Evolutionary conservation across 2,797 vertebrate genomes (phyloP).

Genomic region (Chaetodon trifasciatus): DNA sequence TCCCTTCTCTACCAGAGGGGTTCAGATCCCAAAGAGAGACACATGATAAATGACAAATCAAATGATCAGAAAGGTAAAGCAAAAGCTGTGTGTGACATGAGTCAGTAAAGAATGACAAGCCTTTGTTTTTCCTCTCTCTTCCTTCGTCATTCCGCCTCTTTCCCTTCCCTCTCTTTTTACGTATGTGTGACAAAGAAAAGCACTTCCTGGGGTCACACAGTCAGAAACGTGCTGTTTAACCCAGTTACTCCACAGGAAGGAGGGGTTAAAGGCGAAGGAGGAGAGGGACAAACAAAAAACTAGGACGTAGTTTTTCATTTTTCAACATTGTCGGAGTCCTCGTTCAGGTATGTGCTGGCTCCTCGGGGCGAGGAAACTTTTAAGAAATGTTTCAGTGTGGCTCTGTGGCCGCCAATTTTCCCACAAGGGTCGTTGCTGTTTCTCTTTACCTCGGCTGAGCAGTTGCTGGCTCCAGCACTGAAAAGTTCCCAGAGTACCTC

Average conservation of each 20-base stretch:
- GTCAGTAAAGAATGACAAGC: slow-evolving; percentile 5
- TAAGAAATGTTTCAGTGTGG: slow-evolving; percentile 22
- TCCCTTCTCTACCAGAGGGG: not conserved
- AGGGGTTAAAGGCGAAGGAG: slow-evolving; percentile 7
- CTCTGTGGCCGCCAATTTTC: slow-evolving; percentile 18
- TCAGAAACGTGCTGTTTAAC: slow-evolving; percentile 57
- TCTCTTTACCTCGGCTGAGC: slow-evolving; percentile 45
- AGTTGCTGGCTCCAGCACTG: slow-evolving; percentile 18
- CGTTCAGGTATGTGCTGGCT: slow-evolving; percentile 13
- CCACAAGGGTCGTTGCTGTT: slow-evolving; percentile 22
- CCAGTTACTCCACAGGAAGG: slow-evolving; percentile 61
- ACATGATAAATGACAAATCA: not conserved
- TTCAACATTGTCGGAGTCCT: not conserved
- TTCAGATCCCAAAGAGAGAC: not conserved
- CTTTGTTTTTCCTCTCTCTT: not conserved
- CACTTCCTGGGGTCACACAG: slow-evolving; percentile 72
- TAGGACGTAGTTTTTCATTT: not conserved
- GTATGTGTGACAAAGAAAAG: slow-evolving; percentile 36
- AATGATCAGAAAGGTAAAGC: not conserved
- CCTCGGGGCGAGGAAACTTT: slow-evolving; percentile 15
- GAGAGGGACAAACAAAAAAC: not conserved
- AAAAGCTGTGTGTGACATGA: not conserved
- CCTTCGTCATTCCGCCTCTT: slow-evolving; percentile 15
- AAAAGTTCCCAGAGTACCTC: slow-evolving; percentile 54
- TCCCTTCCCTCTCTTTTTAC: not conserved